Evolutionary conservation across 2,113 vertebrate genomes (phyloP).

Genomic region (Cyprinus carpio): DNA sequence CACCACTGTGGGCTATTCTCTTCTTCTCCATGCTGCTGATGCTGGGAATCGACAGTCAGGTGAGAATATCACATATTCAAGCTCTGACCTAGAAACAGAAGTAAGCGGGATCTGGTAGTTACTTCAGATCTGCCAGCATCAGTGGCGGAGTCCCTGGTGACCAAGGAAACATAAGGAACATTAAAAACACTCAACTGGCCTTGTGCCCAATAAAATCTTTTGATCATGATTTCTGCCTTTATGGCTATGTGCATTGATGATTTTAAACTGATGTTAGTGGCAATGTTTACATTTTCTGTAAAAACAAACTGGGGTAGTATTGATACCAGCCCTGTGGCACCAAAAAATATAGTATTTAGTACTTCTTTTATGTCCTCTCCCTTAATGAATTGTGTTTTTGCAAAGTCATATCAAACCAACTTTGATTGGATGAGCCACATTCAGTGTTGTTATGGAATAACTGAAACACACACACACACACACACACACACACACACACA

Average conservation of each 20-base stretch:
- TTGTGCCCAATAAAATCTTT: constrained; percentile 9
- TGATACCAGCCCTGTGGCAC: not conserved
- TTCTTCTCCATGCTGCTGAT: constrained; percentile 99
- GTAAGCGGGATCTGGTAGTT: constrained; percentile 58
- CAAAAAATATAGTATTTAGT: not conserved
- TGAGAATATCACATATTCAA: constrained; percentile 71
- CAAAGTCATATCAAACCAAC: not conserved
- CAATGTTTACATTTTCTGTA: not conserved
- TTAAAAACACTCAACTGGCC: constrained; percentile 50
- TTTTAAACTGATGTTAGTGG: not conserved
- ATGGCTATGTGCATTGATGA: not conserved
- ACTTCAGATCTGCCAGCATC: constrained; percentile 49
- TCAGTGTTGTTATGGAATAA: not conserved
- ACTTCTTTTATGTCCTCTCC: not conserved
- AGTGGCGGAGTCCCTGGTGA: constrained; percentile 52
- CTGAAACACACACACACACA: not conserved
- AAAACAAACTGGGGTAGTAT: not conserved
- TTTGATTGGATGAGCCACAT: not conserved
- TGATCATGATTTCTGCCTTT: not conserved
- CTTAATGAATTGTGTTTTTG: not conserved
- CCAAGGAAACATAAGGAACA: constrained; percentile 53
- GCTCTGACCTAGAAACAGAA: constrained; percentile 71
- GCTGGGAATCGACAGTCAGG: constrained; percentile 99
- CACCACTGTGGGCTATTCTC: constrained; percentile 94
- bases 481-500: not conserved